Evolutionary conservation across 2,888 invertebrate species (phyloP), one percentile per base, ranked within the genome.

Genomic region (Cabera pusaria): DNA sequence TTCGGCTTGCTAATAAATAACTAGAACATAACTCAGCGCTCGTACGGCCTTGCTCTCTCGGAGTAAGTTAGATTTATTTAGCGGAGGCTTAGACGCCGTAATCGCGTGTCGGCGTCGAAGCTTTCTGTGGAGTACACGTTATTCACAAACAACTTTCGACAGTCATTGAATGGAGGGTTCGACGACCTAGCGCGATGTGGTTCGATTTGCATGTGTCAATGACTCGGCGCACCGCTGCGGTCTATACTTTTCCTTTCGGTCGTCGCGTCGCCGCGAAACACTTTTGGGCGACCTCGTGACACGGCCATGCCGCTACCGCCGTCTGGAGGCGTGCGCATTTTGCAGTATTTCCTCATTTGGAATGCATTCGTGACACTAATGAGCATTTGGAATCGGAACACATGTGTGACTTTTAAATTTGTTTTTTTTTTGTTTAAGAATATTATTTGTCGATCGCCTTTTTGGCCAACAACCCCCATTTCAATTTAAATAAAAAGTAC

Each of bases 141-240:
- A 67, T 72, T 72, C 66, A 68, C 72, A 70, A 77, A 73, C 76
- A 83, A 86, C 83, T 88, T 88, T 87, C 86, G 85, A 83, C 86
- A 84, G 82, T 83, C 83, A 83, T 82, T 86, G 82, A 85, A 84
- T 83, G 80, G 72, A 62, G 64, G 64, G 86, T 74, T 85, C 85
- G 70, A 73, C 75, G 84, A 83, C 86, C 86, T 71, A 68, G 59
- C 74, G 68, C 74, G 75, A 72, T 75, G 74, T 77, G 77, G 69
- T 76, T 72, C 75, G 69, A 85, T 88, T 86, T 87, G 86, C 87
- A 88, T 86, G 84, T 85, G 87, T 87, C 87, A 86, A 74, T 86
- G 87, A 87, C 87, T 78, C 77, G 73, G 73, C 71, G 68, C 61
- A 53, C 57, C 60, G 63, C 61, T 59, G 62, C 68, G 69, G 76